phyloP scores from a whole-genome alignment of 2,888 invertebrate species.

The Lissocephala sabroskyi region DNA sequence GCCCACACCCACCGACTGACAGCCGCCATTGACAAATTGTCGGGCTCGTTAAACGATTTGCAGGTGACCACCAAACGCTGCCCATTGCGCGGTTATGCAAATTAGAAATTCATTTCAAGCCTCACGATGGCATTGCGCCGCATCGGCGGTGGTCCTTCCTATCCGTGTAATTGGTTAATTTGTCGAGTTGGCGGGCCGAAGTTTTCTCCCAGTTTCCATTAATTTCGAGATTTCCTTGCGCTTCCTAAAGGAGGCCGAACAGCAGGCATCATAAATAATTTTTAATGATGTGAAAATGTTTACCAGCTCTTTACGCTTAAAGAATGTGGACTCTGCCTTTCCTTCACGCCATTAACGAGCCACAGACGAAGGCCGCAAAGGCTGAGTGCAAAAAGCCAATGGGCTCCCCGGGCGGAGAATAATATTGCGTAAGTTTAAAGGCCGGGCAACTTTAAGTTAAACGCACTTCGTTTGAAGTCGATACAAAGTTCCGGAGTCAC shows the following conservation, averaged over 20 bases:
- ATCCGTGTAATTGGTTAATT: constrained; percentile 8
- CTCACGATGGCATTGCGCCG: no score
- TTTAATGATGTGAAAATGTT: constrained; percentile 38
- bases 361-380: background rate
- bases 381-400: background rate
- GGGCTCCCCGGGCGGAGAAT: background rate
- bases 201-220: background rate
- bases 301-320: constrained; percentile 26
- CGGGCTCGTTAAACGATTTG: constrained; percentile 25
- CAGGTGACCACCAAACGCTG: constrained; percentile 17
- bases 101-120: no score
- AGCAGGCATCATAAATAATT: constrained; percentile 28
- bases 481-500: no score
- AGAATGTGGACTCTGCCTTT: constrained; percentile 18
- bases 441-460: constrained; percentile 2
- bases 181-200: constrained; percentile 4
- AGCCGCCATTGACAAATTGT: constrained; percentile 22
- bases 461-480: background rate
- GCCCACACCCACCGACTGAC: background rate
- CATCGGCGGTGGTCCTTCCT: background rate
- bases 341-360: background rate
- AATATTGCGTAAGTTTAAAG: background rate
- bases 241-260: background rate
- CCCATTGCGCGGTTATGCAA: constrained; percentile 26
- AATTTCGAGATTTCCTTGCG: background rate